Evolutionary conservation across 2,888 invertebrate species (phyloP).

Genomic region (Heliconius erato): DNA sequence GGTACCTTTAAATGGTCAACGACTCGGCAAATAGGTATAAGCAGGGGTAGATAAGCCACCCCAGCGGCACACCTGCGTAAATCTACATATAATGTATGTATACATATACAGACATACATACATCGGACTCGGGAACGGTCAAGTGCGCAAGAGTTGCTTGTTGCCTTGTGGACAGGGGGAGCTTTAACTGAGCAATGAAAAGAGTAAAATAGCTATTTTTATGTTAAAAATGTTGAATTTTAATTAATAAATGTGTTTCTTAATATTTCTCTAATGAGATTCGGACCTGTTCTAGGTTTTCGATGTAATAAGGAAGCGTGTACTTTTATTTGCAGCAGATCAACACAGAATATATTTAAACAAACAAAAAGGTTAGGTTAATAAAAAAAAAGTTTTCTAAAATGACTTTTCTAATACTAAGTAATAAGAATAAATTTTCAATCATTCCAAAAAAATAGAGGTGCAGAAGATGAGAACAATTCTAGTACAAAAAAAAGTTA

Average conservation of each 20-base stretch:
- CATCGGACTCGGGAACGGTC: constrained; percentile 45
- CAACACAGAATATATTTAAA: no score
- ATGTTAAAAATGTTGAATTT: not conserved
- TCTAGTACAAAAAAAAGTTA: not conserved
- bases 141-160: constrained; percentile 41
- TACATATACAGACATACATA: not conserved
- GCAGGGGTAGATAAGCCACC: constrained; percentile 49
- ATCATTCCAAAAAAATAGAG: no score
- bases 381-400: no score
- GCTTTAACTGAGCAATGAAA: not conserved
- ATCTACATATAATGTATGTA: constrained; percentile 45
- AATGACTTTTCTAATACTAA: no score
- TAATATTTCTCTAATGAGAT: not conserved
- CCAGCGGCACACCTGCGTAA: constrained; percentile 53
- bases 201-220: not conserved
- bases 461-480: no score
- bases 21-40: constrained; percentile 51
- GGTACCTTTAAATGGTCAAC: constrained; percentile 46
- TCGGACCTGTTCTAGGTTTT: not conserved
- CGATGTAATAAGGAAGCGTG: no score
- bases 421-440: no score
- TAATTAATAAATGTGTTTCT: not conserved
- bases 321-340: no score
- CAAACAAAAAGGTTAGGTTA: no score
- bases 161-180: not conserved